Base-by-base conservation (phyloP, 2,113 vertebrate species). In the Myocastor coypus region DNA sequence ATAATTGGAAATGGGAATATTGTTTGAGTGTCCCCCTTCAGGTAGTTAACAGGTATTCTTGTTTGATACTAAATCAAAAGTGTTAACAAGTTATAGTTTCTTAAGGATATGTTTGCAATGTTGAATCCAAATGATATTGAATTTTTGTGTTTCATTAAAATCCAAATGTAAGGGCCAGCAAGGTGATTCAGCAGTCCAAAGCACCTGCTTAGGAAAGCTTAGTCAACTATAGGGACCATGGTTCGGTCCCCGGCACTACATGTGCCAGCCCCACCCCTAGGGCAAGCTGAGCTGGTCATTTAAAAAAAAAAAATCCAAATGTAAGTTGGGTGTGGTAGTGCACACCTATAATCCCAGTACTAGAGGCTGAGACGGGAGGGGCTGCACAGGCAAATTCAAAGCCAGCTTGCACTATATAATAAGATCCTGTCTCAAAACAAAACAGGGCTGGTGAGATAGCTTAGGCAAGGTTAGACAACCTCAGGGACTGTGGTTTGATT, bases 221-320 rank as follows among this genome's bases (percentile, higher is more conserved):
- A n/a, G n/a, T n/a, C n/a, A n/a, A n/a, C n/a, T n/a, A n/a, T n/a
- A n/a, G n/a, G n/a, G n/a, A n/a, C n/a, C n/a, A n/a, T n/a, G n/a
- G n/a, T n/a, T n/a, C n/a, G n/a, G n/a, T n/a, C n/a, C n/a, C n/a
- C n/a, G n/a, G n/a, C n/a, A n/a, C n/a, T n/a, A n/a, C n/a, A n/a
- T n/a, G n/a, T n/a, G n/a, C n/a, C n/a, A n/a, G n/a, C n/a, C n/a
- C n/a, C n/a, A n/a, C n/a, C n/a, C n/a, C n/a, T n/a, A n/a, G n/a
- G n/a, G n/a, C n/a, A n/a, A n/a, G n/a, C n/a, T n/a, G n/a, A n/a
- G n/a, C n/a, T n/a, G n/a, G n/a, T n/a, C n/a, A n/a, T n/a, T n/a
- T n/a, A n/a, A n/a, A n/a, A n/a, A n/a, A n/a, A n/a, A n/a, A 93
- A 88, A 66, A 69, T 89, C 57, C 20, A 63, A 46, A 82, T 80